These are phyloP conservation scores for Magallana gigas DNA, from an alignment of 1,140 invertebrate species.

Conservation along the genomic window DNA sequence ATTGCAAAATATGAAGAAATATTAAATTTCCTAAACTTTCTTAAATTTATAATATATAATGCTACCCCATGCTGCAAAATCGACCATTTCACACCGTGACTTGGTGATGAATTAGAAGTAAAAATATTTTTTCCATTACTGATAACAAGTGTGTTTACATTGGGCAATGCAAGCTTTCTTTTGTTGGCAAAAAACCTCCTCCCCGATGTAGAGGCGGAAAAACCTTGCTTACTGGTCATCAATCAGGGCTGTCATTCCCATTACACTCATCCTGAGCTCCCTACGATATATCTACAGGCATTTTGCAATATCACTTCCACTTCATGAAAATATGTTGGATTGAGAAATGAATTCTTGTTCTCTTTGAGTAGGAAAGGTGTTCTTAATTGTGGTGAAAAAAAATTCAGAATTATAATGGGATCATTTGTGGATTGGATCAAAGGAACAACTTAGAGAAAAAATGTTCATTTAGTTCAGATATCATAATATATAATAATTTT, in stretches of 20 bases:
- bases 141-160: slow-evolving; percentile 34
- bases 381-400: too few species aligned
- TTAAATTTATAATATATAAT: too few species aligned
- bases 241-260: slow-evolving; percentile 12
- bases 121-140: neutral
- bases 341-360: neutral
- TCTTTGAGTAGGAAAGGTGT: neutral
- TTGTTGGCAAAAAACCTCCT: neutral
- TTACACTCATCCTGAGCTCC: neutral
- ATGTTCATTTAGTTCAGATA: too few species aligned
- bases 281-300: neutral
- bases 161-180: slow-evolving; percentile 24
- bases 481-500: too few species aligned
- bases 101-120: neutral
- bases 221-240: neutral
- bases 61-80: too few species aligned
- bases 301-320: slow-evolving; percentile 19
- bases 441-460: too few species aligned
- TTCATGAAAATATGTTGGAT: neutral
- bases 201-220: neutral
- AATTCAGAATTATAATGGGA: too few species aligned
- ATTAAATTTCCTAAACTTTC: too few species aligned
- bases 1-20: too few species aligned
- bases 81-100: neutral
- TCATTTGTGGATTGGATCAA: too few species aligned